phyloP scores from a whole-genome alignment of 2,888 invertebrate genomes.

The Drosophila sordidula region DNA sequence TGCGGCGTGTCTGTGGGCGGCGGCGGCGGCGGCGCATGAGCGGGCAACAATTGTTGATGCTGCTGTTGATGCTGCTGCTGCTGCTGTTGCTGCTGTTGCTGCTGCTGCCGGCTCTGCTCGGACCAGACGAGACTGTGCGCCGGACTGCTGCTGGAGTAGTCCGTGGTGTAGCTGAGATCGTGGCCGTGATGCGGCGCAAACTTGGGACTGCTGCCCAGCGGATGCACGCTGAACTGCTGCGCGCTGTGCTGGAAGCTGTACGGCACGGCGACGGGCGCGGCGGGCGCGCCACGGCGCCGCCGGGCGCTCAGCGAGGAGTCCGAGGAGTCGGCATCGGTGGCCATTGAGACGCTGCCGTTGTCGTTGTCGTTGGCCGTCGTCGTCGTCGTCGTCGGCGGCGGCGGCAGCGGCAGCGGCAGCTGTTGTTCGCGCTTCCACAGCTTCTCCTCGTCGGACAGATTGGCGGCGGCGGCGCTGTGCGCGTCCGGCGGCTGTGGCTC shows the following conservation, averaged over 20 bases:
- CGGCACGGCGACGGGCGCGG: slow-evolving; percentile 86
- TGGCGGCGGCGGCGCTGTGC: slow-evolving; percentile 63
- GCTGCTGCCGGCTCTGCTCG: slow-evolving; percentile 65
- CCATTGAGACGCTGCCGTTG: slow-evolving; percentile 70
- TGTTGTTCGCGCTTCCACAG: slow-evolving; percentile 79
- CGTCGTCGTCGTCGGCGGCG: slow-evolving; percentile 49
- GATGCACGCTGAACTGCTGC: slow-evolving; percentile 87
- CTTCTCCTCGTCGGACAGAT: slow-evolving; percentile 84
- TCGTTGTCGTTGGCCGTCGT: slow-evolving; percentile 65
- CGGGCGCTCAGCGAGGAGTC: slow-evolving; percentile 77
- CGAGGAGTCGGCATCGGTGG: slow-evolving; percentile 76
- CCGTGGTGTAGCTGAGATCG: slow-evolving; percentile 84
- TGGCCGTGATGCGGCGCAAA: slow-evolving; percentile 65
- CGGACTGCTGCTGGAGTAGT: slow-evolving; percentile 84
- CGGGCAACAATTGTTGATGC: slow-evolving; percentile 17
- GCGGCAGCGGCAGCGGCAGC: slow-evolving; percentile 9
- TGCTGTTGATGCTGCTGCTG: slow-evolving; percentile 16
- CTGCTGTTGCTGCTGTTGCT: slow-evolving; percentile 1
- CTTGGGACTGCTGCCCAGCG: slow-evolving; percentile 83
- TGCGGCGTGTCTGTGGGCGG: slow-evolving; percentile 87
- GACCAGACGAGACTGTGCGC: slow-evolving; percentile 84
- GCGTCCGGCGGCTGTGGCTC: slow-evolving; percentile 37
- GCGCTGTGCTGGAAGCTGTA: slow-evolving; percentile 87
- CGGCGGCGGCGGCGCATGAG: slow-evolving; percentile 17
- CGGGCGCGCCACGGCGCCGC: slow-evolving; percentile 81